Base-by-base conservation (phyloP, 2,888 invertebrate species). In the Sussaba pulchella region DNA sequence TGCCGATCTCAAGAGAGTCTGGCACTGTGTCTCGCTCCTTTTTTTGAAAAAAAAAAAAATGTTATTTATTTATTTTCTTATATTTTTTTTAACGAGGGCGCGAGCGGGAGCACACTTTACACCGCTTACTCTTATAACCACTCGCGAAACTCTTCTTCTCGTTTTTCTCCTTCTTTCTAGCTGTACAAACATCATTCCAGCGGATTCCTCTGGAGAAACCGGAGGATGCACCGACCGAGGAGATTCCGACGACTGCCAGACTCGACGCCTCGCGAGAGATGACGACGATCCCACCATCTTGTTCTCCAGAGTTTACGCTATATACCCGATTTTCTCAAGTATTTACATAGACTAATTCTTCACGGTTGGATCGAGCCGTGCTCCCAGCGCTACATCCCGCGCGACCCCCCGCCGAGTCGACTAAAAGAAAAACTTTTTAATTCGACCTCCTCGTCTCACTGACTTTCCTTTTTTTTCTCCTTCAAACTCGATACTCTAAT, bases 321-420 rank as follows among this genome's bases (percentile, higher is more conserved):
- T 78, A 82, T 5, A 5, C 2, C 85, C 85, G 88, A 90, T 89
- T n/a, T n/a, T 89, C 87, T 85, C 83, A 87, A 86, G 87, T 86
- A 89, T 89, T 88, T 88, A 85, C 87, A 86, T 84, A 85, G 85
- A 84, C 84, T 87, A 87, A 89, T 89, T 87, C 85, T 78, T 80
- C 78, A 78, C 72, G 76, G 54, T 82, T 73, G 70, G 66, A 82
- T 82, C 80, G 78, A 67, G 72, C 19, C 61, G 57, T 50, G 59
- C 61, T 70, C 59, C 36, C 36, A 57, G 61, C 61, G 72, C 61
- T 71, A 78, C 57, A 31, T n/a, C n/a, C n/a, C 31, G 71, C 21
- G 19, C 4, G 41, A 67, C 50, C 31, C 67, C 21, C 5, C 57
- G 73, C 12, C 31, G 75, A 67, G 75, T 66, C 77, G 57, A 21